Base-by-base conservation (phyloP, 2,888 invertebrate genomes). In the Noctua fimbriata region DNA sequence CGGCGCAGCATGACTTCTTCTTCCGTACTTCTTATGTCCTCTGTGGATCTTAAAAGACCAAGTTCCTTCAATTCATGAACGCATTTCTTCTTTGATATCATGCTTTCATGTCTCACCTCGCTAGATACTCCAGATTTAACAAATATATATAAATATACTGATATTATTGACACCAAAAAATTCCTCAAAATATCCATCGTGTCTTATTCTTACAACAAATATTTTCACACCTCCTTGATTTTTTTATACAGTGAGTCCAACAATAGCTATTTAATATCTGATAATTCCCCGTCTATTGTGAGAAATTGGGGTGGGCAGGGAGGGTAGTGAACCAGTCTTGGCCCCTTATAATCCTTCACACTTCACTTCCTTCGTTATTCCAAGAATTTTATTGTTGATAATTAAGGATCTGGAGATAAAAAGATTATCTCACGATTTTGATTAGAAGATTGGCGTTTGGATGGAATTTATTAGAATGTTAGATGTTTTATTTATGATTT, bases 301-400 rank as follows among this genome's bases (percentile, higher is more conserved):
- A 73, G 77, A 21, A 81, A 79, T n/a, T 73, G 74, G 88, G 90
- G 89, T 92, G 90, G 87, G 89, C 88, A 93, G 92, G 90, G 88
- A 87, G 87, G 85, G 89, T 89, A 90, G 78, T 87, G 91, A 92
- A 92, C 91, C 92, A 91, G 91, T 89, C 84, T 88, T 88, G 32
- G 91, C 92, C 95, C 95, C 94, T 92, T 88, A 90, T 93, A 95
- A 95, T 95, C 94, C 90, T 92, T 90, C 90, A 94, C 94, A 93
- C 93, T 93, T 90, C 91, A 92, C 89, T 94, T 92, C 91, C 90
- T 93, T 88, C 88, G 91, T 90, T 91, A 92, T 92, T 92, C 92
- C 92, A 90, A 94, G 91, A 94, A 94, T 95, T 94, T 94, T 93
- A 94, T 94, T 94, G 93, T 94, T 94, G 92, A 93, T 95, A 95